phyloP scores from a whole-genome alignment of 2,797 vertebrate genomes.

The Sphenodon punctatus region DNA sequence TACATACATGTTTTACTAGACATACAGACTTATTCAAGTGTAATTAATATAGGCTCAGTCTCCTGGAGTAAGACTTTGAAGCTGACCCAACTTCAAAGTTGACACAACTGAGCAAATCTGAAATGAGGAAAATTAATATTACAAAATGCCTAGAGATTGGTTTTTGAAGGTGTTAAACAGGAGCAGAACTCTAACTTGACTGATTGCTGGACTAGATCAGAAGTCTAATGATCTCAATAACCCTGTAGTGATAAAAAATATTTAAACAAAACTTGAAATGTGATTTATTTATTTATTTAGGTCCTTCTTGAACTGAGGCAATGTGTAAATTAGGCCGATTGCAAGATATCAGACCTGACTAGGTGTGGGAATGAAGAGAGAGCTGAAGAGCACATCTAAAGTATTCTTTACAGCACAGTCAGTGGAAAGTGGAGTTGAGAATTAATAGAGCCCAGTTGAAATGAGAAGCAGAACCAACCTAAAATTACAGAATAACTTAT shows the following conservation, averaged over 20 bases:
- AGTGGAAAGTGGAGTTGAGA: too few relatives aligned
- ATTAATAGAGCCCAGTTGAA: too few relatives aligned
- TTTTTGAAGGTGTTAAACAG: background rate
- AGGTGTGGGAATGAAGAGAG: background rate
- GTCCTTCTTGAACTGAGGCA: background rate
- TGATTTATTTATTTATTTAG: background rate
- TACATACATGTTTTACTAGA: background rate
- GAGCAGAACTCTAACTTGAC: background rate
- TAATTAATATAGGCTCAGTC: slow-evolving; percentile 26
- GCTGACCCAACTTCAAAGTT: background rate
- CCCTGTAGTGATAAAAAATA: background rate
- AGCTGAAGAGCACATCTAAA: background rate
- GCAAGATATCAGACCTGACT: background rate
- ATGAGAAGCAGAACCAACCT: too few relatives aligned
- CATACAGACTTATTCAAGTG: slow-evolving; percentile 5
- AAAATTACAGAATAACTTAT: too few relatives aligned
- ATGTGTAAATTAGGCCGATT: background rate
- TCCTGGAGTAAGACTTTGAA: slow-evolving; percentile 28
- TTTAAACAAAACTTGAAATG: background rate
- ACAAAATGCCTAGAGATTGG: slow-evolving; percentile 6
- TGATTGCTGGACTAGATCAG: background rate
- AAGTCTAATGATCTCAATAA: background rate
- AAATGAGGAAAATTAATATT: slow-evolving; percentile 29
- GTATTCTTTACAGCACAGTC: too few relatives aligned
- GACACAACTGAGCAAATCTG: too few relatives aligned